Base-by-base conservation (phyloP, 2,797 vertebrate species). In the Gymnocypris eckloni region DNA sequence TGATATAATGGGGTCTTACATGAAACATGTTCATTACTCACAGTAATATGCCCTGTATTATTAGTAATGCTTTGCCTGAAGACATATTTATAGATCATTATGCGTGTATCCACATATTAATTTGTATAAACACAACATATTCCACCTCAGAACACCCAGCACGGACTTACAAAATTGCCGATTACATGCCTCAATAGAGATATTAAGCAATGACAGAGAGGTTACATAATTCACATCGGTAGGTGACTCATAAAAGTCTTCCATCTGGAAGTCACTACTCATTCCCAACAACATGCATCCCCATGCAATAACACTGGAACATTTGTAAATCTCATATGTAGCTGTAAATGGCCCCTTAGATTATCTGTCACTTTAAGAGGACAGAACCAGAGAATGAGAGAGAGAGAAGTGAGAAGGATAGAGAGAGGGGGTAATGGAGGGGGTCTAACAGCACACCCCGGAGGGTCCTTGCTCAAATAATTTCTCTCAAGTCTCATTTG, bases 201-300 rank as follows among this genome's bases (percentile, higher is more conserved):
- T 90, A 64, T 88, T 78, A 83, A 81, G 45, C 48, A 48, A 82
- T 84, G 83, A 84, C 89, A 87, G 69, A 87, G 82, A 86, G 64
- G 86, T 88, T 85, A 77, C 83, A 87, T 85, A 81, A 87, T 89
- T 86, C 72, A 87, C 50, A 87, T 88, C 52, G 83, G 86, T 83
- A 87, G 83, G 67, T 43, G 33, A 52, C 86, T 87, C 79, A 88
- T 89, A 85, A 89, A 86, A 79, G 86, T 77, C 83, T 69, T 86
- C 72, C 85, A 86, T 87, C 70, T 87, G 82, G 75, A 89, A 88
- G 89, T 90, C 89, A 90, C 52, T 43, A 52, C 86, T 86, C 87
- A 89, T 86, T 89, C 81, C 81, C 70, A 87, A 77, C 71, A 87
- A 79, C 89, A 90, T 81, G 79, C 76, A 89, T 86, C 79, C 87